These are phyloP conservation scores for Cinclus mexicanus DNA, from an alignment of 2,113 vertebrate species.

Conservation along the genomic window DNA sequence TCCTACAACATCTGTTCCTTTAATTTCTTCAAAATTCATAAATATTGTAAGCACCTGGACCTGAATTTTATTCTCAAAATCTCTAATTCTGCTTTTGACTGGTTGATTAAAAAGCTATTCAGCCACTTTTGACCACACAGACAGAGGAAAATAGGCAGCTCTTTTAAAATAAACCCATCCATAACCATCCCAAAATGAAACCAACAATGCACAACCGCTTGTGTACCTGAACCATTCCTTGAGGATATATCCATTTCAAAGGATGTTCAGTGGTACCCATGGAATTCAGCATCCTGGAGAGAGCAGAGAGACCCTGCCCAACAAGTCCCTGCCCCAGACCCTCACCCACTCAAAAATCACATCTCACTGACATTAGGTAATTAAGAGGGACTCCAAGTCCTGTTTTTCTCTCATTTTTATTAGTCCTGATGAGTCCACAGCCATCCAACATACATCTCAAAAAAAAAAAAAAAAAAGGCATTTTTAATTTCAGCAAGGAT, in stretches of 20 bases:
- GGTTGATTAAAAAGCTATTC: not conserved
- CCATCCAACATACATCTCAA: not conserved
- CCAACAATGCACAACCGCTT: not conserved
- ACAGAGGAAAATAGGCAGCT: not conserved
- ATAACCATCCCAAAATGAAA: not conserved
- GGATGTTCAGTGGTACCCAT: fast-evolving
- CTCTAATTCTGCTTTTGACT: not conserved
- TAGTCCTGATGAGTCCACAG: not conserved
- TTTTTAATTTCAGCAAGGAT: not conserved
- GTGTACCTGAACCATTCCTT: fast-evolving
- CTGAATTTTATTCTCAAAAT: not conserved
- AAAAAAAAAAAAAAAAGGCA: too few species aligned
- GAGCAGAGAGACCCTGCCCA: not conserved
- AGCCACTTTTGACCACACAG: not conserved
- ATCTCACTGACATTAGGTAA: too few species aligned
- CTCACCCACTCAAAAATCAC: not conserved
- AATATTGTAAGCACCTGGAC: not conserved
- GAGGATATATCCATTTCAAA: too few species aligned
- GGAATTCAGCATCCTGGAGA: conserved; percentile 15
- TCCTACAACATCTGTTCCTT: not conserved
- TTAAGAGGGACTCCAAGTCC: not conserved
- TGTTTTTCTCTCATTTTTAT: not conserved
- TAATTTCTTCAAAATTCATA: not conserved
- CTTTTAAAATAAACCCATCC: not conserved
- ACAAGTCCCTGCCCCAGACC: not conserved